phyloP scores from a whole-genome alignment of 2,888 invertebrate species.

The Aspidiotus destructor region DNA sequence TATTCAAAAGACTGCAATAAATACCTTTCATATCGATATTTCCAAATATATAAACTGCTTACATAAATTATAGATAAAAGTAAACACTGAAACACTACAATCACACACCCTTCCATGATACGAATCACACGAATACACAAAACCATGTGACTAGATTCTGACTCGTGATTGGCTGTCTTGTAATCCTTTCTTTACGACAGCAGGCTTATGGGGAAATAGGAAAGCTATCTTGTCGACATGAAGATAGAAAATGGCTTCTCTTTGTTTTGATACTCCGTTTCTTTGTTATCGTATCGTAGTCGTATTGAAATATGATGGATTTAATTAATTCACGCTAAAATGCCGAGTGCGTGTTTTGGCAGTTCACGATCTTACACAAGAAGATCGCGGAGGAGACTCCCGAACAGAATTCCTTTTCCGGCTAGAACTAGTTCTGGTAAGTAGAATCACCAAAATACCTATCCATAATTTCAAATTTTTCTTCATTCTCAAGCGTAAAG shows the following conservation, averaged over 20 bases:
- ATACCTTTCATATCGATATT: constrained; percentile 62
- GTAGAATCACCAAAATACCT: constrained; percentile 20
- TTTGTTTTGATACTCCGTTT: constrained; percentile 41
- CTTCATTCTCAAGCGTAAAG: neutral
- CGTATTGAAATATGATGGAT: constrained; percentile 43
- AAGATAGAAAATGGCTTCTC: constrained; percentile 34
- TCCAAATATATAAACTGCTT: constrained; percentile 81
- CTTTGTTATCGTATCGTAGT: constrained; percentile 50
- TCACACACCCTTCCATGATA: constrained; percentile 30
- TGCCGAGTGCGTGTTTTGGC: constrained; percentile 92
- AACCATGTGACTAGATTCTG: constrained; percentile 19
- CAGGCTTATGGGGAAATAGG: constrained; percentile 22
- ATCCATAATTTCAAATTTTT: neutral
- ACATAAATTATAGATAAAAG: constrained; percentile 70
- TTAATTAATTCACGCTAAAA: constrained; percentile 46
- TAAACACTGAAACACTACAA: constrained; percentile 50
- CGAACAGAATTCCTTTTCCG: constrained; percentile 72
- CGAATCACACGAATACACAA: constrained; percentile 24
- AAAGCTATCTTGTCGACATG: constrained; percentile 26
- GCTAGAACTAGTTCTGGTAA: constrained; percentile 69
- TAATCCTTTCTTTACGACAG: constrained; percentile 1
- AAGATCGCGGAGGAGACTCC: constrained; percentile 84
- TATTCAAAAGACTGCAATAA: no score
- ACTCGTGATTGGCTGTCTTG: constrained; percentile 13
- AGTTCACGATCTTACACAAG: constrained; percentile 85